Conservation (phyloP, 23 tunicate genomes). For the Styela clava region DNA sequence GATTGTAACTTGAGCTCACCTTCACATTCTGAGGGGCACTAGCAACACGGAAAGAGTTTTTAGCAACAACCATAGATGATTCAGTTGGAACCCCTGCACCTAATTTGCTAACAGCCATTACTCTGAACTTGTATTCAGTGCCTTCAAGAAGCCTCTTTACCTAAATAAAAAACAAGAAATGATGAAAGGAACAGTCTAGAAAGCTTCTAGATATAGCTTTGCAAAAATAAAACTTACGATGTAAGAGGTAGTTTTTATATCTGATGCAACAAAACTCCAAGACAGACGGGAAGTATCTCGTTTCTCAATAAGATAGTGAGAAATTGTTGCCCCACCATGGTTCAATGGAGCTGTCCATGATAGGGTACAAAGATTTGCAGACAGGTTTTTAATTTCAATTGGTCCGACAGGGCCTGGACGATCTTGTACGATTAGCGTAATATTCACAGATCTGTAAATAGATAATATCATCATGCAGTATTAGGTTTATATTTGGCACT, state of each 20-base stretch:
- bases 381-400: conserved; percentile 56
- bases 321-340: conserved; percentile 67
- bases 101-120: conserved; percentile 77
- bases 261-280: conserved; percentile 80
- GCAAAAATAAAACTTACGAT: conserved; percentile 33
- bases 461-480: not conserved
- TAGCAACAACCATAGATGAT: conserved; percentile 69
- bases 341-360: conserved; percentile 85
- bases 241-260: conserved; percentile 55
- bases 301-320: conserved; percentile 79
- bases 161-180: not conserved
- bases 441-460: conserved; percentile 26
- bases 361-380: conserved; percentile 62
- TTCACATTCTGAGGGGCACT: conserved; percentile 36
- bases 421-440: conserved; percentile 74
- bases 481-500: too few species aligned
- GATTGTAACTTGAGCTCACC: too few species aligned
- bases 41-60: conserved; percentile 72
- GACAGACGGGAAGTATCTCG: conserved; percentile 86
- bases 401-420: conserved; percentile 90
- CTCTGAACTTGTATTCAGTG: conserved; percentile 92
- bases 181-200: not conserved
- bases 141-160: conserved; percentile 59
- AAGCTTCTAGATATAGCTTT: too few species aligned
- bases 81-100: conserved; percentile 88